These are phyloP conservation scores for Tanypteryx hageni DNA, from an alignment of 2,888 invertebrate species.

Conservation along the genomic window DNA sequence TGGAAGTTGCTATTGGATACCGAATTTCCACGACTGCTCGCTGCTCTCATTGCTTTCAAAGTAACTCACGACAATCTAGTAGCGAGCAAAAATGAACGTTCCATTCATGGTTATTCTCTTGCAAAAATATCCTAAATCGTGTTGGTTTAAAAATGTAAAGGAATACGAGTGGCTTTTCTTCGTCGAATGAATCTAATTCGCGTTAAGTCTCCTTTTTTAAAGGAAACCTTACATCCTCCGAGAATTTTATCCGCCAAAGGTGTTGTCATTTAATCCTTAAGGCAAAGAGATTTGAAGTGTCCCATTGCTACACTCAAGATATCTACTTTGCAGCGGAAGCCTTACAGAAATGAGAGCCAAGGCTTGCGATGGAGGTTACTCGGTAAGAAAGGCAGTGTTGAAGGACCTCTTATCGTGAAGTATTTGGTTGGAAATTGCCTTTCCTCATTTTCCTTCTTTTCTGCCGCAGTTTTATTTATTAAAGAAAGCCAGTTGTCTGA, in stretches of 20 bases:
- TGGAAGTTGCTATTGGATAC: too few relatives aligned
- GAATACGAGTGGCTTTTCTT: neutral
- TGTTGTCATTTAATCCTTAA: neutral
- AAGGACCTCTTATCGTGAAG: neutral
- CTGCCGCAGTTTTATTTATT: too few relatives aligned
- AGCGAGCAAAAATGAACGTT: too few relatives aligned
- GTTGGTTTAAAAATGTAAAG: too few relatives aligned
- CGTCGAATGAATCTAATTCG: neutral
- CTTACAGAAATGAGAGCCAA: neutral
- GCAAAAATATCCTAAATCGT: too few relatives aligned
- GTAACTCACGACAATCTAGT: too few relatives aligned
- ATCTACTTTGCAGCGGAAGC: neutral
- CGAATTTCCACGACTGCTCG: too few relatives aligned
- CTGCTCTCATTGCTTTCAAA: too few relatives aligned
- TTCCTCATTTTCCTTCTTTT: too few relatives aligned
- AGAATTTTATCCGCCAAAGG: neutral
- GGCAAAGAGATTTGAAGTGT: constrained; percentile 14
- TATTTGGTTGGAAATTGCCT: too few relatives aligned
- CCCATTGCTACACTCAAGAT: neutral
- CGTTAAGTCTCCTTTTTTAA: neutral
- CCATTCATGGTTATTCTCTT: too few relatives aligned
- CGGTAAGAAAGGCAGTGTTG: neutral
- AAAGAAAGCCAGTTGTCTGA: too few relatives aligned
- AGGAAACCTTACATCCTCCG: neutral
- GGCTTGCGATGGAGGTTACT: neutral